Evolutionary conservation across 1,140 invertebrate genomes (phyloP).

Genomic region (Globodera rostochiensis): DNA sequence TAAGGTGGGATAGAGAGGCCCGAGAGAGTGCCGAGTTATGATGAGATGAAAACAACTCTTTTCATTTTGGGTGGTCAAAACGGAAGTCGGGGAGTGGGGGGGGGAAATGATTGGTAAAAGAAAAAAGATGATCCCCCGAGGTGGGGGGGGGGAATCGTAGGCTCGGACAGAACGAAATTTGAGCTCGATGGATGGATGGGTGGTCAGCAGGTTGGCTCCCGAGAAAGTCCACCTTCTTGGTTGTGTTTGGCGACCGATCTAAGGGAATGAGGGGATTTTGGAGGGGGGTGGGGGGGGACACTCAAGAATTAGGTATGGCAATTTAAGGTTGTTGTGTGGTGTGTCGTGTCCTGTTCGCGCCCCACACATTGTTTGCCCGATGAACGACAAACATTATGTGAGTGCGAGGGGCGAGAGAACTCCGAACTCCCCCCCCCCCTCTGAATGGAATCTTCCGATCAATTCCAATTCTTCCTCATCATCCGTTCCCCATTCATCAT

Average conservation of each 20-base stretch:
- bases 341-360: not conserved
- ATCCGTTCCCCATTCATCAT: not conserved
- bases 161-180: not conserved
- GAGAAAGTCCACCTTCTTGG: not conserved
- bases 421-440: too few species aligned
- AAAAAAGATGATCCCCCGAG: not conserved
- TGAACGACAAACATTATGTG: not conserved
- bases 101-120: not conserved
- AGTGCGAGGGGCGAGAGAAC: not conserved
- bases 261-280: too few species aligned
- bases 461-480: not conserved
- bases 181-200: not conserved
- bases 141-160: not conserved
- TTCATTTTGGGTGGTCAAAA: too few species aligned
- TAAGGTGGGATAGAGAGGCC: too few species aligned
- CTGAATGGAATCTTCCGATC: too few species aligned
- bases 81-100: too few species aligned
- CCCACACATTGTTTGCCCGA: not conserved
- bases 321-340: not conserved
- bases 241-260: not conserved
- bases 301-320: not conserved
- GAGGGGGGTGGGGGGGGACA: not conserved
- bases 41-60: too few species aligned
- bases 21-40: too few species aligned
- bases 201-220: not conserved